Evolutionary conservation across 37 sponge, comb jelly and placozoan genomes (phyloP), one percentile per base, ranked within the genome.

Genomic region (Chondrilla cf. caribensis): DNA sequence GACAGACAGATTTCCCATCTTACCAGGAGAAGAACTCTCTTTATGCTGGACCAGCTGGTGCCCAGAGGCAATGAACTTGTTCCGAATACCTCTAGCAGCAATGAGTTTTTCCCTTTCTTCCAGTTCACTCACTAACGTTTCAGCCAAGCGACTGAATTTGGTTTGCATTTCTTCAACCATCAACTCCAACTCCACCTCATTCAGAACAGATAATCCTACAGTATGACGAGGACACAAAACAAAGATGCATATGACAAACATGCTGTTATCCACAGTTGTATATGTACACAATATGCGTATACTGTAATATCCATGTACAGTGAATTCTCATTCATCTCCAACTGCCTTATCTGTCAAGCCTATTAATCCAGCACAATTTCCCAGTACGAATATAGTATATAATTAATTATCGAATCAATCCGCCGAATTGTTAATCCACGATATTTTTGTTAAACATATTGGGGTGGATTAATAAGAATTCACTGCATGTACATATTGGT

Each of bases 131-230:
- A 93, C 54, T 5, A 93, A 78, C 0, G 64, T 70, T 24, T 84
- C 85, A 21, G 94, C 89, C 60, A 89, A 60, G 0, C 47, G 24
- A 2, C 40, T 44, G 71, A 93, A 83, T 54, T 93, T 89, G 0
- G 47, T 65, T 17, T 79, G 32, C 88, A 93, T 86, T 62, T 93
- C 94, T 17, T 75, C 82, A 38, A 38, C 28, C 94, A 93, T 89
- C 11, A 3, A 14, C 25, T 54, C 26, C 51, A 93, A 60, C 24
- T 93, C 94, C 8, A 43, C 76, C 26, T 33, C 83, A 79, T 75
- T 58, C 54, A 93, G 43, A 17, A 47, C 33, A 9, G 87, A 78
- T 21, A 93, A 54, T n/a, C 94, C 94, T 93, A 60, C 9, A 25
- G 26, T 77, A 76, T 7, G 44, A 38, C 21, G 4, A 9, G 18